Percentiles rank a stretch among this genome's conserved stretches.
Evolutionary conservation across 2,888 invertebrate genomes (phyloP).

Genomic region (Oligia fasciuncula): DNA sequence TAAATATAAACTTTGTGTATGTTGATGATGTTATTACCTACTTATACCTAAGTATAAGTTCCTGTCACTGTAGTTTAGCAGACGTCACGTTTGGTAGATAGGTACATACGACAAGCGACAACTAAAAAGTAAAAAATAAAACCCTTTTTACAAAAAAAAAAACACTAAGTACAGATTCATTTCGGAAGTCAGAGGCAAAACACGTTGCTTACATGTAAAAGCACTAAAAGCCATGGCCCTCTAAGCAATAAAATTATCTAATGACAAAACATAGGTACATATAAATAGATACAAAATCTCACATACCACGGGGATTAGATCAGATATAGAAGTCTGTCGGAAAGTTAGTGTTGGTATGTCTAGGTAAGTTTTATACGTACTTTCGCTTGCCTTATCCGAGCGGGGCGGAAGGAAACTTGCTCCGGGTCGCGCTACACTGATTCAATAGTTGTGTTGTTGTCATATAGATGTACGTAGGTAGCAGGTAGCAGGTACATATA

Average conservation of each 20-base stretch:
- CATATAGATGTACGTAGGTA: slow-evolving; percentile 11
- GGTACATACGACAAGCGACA: too few species aligned
- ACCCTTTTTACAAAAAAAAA: too few species aligned
- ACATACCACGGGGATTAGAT: slow-evolving; percentile 52
- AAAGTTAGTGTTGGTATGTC: slow-evolving; percentile 56
- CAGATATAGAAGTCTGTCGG: slow-evolving; percentile 48
- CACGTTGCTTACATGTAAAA: background rate
- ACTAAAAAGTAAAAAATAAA: too few species aligned
- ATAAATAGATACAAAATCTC: slow-evolving; percentile 38
- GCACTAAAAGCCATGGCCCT: background rate
- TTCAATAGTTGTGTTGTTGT: slow-evolving; percentile 49
- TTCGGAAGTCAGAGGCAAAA: background rate
- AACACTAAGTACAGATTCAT: background rate
- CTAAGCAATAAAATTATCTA: slow-evolving; percentile 2
- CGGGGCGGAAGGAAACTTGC: slow-evolving; percentile 61
- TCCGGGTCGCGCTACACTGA: slow-evolving; percentile 46
- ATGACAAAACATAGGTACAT: slow-evolving; percentile 33
- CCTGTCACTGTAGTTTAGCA: too few species aligned
- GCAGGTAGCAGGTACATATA: background rate
- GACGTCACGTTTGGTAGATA: too few species aligned
- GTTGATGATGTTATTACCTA: too few species aligned
- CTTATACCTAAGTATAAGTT: too few species aligned
- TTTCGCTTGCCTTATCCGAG: slow-evolving; percentile 56
- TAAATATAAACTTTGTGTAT: too few species aligned
- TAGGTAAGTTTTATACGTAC: slow-evolving; percentile 59